Percentiles rank a stretch among this genome's conserved stretches.
Conservation (phyloP, 2,797 vertebrate genomes). For the Oreonectes daqikongensis region DNA sequence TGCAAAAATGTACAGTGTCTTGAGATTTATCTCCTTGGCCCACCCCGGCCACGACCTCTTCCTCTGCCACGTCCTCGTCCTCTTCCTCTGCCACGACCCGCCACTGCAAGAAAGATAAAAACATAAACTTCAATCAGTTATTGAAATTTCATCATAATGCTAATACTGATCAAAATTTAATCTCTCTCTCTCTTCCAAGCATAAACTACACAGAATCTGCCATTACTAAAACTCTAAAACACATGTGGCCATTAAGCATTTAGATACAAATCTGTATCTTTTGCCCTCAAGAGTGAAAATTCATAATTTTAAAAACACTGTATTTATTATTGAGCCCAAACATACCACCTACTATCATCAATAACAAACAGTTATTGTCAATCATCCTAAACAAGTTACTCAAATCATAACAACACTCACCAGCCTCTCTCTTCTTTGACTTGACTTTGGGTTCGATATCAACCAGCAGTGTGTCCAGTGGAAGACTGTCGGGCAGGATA, state of each 20-base stretch:
- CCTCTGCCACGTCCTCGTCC: constrained; percentile 81
- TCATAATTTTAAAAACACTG: no score
- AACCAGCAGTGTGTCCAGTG: constrained; percentile 93
- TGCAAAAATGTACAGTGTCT: constrained; percentile 49
- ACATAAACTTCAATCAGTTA: background rate
- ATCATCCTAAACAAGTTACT: no score
- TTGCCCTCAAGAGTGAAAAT: no score
- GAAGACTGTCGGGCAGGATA: constrained; percentile 96
- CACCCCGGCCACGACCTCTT: constrained; percentile 79
- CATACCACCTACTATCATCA: no score
- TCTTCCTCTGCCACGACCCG: constrained; percentile 79
- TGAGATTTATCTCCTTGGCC: constrained; percentile 78
- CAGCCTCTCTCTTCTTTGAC: constrained; percentile 97
- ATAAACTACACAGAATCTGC: no score
- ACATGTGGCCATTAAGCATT: no score
- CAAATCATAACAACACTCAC: constrained; percentile 68
- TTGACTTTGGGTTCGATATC: constrained; percentile 98
- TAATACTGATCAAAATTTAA: no score
- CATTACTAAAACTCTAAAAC: no score
- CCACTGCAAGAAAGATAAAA: constrained; percentile 65
- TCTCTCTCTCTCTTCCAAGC: no score
- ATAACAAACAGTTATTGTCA: no score
- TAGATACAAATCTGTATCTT: no score
- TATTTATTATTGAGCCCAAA: no score
- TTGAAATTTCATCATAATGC: background rate